Percentiles rank a stretch among this genome's conserved stretches.
Conservation (phyloP, 2,113 vertebrate species). For the Myrmophylax atrothorax region DNA sequence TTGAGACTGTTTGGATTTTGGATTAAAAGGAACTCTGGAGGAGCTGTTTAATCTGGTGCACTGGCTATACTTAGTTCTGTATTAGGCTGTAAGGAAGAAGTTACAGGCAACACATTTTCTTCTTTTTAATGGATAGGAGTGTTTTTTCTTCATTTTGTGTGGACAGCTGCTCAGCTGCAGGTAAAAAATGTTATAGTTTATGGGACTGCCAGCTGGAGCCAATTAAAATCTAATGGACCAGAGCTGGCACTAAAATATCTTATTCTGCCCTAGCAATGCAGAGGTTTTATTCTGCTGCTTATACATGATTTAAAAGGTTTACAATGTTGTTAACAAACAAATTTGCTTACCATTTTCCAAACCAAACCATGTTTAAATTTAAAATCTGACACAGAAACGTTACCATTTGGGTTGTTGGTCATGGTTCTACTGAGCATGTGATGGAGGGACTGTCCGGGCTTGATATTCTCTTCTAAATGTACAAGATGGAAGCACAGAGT, state of each 20-base stretch:
- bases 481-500: neutral
- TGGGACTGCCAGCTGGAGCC: constrained; percentile 49
- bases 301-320: neutral
- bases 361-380: neutral
- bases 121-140: neutral
- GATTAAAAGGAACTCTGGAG: neutral
- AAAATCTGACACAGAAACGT: neutral
- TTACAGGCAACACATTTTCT: neutral
- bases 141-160: constrained; percentile 24
- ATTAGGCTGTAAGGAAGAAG: neutral
- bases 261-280: neutral
- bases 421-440: neutral
- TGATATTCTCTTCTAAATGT: neutral
- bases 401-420: neutral
- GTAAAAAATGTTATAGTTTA: constrained; percentile 35
- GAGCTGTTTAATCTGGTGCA: neutral
- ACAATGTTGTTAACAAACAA: neutral
- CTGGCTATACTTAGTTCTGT: neutral
- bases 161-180: constrained; percentile 56
- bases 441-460: neutral
- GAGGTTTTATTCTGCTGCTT: constrained; percentile 21
- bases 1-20: neutral
- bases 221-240: constrained; percentile 58
- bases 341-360: neutral
- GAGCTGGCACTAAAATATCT: constrained; percentile 16